Conservation (phyloP, 2,888 invertebrate species). For the Sclerodermus sp. region DNA sequence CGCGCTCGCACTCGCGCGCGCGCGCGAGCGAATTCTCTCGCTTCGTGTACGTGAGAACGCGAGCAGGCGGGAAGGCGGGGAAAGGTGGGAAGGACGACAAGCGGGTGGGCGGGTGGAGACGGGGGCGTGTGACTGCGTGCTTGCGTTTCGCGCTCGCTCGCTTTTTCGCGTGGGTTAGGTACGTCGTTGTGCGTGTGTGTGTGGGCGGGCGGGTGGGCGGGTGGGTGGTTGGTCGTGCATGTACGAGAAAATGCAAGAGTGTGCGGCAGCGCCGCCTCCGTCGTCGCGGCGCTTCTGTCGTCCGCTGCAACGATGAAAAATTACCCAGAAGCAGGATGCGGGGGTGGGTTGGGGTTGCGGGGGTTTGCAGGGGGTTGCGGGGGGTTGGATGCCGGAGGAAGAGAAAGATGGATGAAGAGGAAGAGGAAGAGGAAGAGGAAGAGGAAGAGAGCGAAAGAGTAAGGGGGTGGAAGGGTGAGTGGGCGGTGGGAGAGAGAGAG, state of each 20-base stretch:
- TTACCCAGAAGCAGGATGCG: conserved; percentile 48
- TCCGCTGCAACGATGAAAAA: conserved; percentile 55
- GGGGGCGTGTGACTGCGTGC: conserved; percentile 1
- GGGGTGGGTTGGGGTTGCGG: conserved; percentile 5
- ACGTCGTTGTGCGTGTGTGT: conserved; percentile 5
- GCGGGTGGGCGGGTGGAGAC: too few relatives aligned
- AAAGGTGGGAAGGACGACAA: conserved; percentile 10
- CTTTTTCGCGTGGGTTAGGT: conserved; percentile 10
- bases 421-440: neutral
- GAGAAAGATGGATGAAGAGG: conserved; percentile 7
- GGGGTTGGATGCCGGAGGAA: conserved; percentile 3
- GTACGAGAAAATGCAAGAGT: conserved; percentile 6
- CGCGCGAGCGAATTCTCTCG: too few relatives aligned
- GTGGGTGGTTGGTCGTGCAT: conserved; percentile 16
- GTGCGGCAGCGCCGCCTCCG: conserved; percentile 39
- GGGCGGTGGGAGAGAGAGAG: neutral
- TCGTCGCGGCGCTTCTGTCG: conserved; percentile 47
- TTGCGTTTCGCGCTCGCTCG: conserved; percentile 8
- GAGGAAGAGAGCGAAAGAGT: neutral
- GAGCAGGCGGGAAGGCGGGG: neutral
- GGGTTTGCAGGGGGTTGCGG: conserved; percentile 8
- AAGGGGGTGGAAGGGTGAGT: conserved; percentile 8
- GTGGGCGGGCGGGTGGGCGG: neutral
- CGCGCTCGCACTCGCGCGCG: neutral
- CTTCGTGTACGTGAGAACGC: too few relatives aligned